Base-by-base conservation (phyloP, 2,888 invertebrate species). In the Lingula anatina region DNA sequence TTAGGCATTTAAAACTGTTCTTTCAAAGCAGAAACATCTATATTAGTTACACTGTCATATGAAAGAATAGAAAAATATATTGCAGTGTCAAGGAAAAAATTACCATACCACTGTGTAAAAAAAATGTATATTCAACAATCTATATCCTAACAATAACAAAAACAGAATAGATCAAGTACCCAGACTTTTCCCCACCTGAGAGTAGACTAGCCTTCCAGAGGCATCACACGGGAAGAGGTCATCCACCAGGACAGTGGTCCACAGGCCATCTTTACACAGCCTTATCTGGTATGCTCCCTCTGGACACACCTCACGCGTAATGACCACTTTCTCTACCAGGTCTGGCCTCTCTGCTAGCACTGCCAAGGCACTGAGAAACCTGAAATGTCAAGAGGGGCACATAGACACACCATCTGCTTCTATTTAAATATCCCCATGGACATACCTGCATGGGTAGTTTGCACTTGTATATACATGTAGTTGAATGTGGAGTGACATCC, bases 151-250 rank as follows among this genome's bases (percentile, higher is more conserved):
- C 35, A 35, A n/a, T 35, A 35, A 35, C 9, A 9, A 35, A 12
- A 12, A 35, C 12, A 12, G 35, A 35, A 12, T 35, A 15, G 40
- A 18, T 12, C 9, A 12, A 18, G 9, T 9, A 43, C 24, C 7
- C 26, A 43, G 37, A 12, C 39, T 40, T 9, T 15, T 5, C 15
- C 45, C 61, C 70, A 89, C 90, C 83, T 91, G 89, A 24, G 94
- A 95, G 78, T 95, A 96, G 18, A 95, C 90, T 9, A 96, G 82
- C 66, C 90, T 90, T 1, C 92, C 90, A 63, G 88, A 83, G 77
- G 87, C 86, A 79, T 95, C 91, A 80, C 95, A 96, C 0, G 99
- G 99, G 66, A 99, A 83, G 55, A 93, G 83, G 78, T 99, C 97
- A 72, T 99, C 97, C 0, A 99, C 89, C 15, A 96, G 83, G 25